phyloP scores from a whole-genome alignment of 2,888 invertebrate species.

The Lypha dubia region DNA sequence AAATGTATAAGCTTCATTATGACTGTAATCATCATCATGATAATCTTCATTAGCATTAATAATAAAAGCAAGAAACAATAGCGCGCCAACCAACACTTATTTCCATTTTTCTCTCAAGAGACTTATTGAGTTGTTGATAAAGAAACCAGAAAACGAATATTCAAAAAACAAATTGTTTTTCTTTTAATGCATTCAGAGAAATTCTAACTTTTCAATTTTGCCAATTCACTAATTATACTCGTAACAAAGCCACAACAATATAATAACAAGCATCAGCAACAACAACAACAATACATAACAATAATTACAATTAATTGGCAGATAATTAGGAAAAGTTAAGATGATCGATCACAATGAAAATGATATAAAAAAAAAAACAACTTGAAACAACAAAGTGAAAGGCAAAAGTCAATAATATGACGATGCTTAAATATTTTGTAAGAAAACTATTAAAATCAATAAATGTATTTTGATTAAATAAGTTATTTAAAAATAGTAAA shows the following conservation, averaged over 20 bases:
- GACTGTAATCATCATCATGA: background rate
- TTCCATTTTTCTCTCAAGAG: slow-evolving; percentile 36
- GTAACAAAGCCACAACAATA: too few species aligned
- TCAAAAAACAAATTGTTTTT: too few species aligned
- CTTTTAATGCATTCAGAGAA: background rate
- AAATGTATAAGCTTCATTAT: too few species aligned
- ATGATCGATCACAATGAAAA: slow-evolving; percentile 41
- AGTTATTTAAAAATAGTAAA: background rate
- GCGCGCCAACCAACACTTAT: background rate
- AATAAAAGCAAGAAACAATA: slow-evolving; percentile 14
- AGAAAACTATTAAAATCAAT: background rate
- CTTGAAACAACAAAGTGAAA: background rate
- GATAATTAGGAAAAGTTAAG: slow-evolving; percentile 55
- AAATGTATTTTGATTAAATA: background rate
- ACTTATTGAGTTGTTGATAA: slow-evolving; percentile 12
- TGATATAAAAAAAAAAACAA: background rate
- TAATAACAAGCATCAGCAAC: slow-evolving; percentile 23
- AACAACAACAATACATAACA: slow-evolving; percentile 21
- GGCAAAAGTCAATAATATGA: background rate
- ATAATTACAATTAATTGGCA: slow-evolving; percentile 55
- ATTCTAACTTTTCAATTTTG: slow-evolving; percentile 15
- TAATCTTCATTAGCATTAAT: slow-evolving; percentile 20
- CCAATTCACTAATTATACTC: slow-evolving; percentile 42
- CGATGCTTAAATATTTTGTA: background rate
- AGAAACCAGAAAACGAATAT: background rate